A percentile compares a stretch with the other conserved stretches of the same genome.
Conservation (phyloP, 2,888 invertebrate genomes). For the Xylota segnis region DNA sequence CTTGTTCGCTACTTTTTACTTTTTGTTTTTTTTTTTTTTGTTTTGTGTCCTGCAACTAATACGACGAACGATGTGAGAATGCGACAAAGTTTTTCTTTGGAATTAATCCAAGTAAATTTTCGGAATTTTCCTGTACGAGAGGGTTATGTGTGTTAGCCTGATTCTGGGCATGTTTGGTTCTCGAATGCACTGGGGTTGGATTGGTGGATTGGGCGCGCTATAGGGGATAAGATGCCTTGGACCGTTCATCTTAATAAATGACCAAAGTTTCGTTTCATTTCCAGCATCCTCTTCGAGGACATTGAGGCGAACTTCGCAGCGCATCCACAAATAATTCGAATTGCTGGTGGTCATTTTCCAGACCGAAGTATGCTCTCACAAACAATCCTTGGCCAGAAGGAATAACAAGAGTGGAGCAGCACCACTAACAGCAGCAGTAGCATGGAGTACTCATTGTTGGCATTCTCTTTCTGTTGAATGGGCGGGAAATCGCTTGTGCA, state of each 20-base stretch:
- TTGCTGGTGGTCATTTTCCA: slow-evolving; percentile 76
- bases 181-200: slow-evolving; percentile 50
- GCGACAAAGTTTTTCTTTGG: slow-evolving; percentile 77
- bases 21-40: slow-evolving; percentile 29
- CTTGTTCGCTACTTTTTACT: slow-evolving; percentile 39
- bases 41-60: slow-evolving; percentile 71
- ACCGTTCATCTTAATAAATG: slow-evolving; percentile 77
- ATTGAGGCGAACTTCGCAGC: slow-evolving; percentile 58
- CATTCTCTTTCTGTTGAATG: slow-evolving; percentile 69
- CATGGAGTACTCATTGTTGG: slow-evolving; percentile 52
- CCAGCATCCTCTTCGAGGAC: slow-evolving; percentile 61
- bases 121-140: slow-evolving; percentile 47
- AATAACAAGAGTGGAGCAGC: slow-evolving; percentile 61
- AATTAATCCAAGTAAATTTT: slow-evolving; percentile 77
- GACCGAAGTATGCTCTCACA: slow-evolving; percentile 65
- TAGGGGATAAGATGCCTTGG: slow-evolving; percentile 67
- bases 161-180: slow-evolving; percentile 41
- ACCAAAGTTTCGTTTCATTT: slow-evolving; percentile 76
- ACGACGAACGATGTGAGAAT: slow-evolving; percentile 77
- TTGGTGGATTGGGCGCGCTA: neutral
- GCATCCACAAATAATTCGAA: slow-evolving; percentile 76
- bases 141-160: slow-evolving; percentile 29
- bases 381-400: slow-evolving; percentile 72
- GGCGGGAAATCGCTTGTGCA: slow-evolving; percentile 76
- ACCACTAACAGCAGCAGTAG: neutral